phyloP scores from a whole-genome alignment of 1,140 invertebrate genomes.

The Eumaeus atala region DNA sequence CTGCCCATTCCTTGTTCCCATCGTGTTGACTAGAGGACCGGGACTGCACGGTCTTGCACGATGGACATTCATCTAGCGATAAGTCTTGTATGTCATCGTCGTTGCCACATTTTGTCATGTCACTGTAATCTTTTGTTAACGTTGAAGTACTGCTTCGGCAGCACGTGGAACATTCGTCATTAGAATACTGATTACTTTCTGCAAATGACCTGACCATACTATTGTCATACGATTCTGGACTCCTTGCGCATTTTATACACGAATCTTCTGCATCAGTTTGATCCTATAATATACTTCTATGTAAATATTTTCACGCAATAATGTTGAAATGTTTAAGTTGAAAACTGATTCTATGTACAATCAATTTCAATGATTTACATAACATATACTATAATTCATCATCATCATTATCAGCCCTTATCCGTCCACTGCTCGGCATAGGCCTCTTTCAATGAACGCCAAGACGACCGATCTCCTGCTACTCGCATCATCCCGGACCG shows the following conservation, averaged over 20 bases:
- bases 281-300: slow-evolving; percentile 35
- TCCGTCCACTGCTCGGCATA: too few species aligned
- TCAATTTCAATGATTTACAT: too few species aligned
- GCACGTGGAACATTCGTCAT: slow-evolving; percentile 66
- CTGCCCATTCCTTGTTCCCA: slow-evolving; percentile 61
- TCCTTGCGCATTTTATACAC: slow-evolving; percentile 62
- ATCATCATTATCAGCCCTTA: too few species aligned
- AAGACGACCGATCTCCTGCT: too few species aligned
- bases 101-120: slow-evolving; percentile 69
- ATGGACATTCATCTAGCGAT: slow-evolving; percentile 63
- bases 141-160: slow-evolving; percentile 66
- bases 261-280: slow-evolving; percentile 63
- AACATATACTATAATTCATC: too few species aligned
- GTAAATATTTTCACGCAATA: too few species aligned
- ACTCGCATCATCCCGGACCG: too few species aligned
- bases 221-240: slow-evolving; percentile 62
- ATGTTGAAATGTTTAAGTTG: too few species aligned
- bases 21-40: slow-evolving; percentile 65
- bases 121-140: slow-evolving; percentile 65
- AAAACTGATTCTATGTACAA: too few species aligned
- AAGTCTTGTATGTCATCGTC: slow-evolving; percentile 59
- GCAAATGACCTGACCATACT: slow-evolving; percentile 62
- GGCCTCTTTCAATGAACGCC: too few species aligned
- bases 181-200: slow-evolving; percentile 66
- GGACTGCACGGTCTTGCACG: slow-evolving; percentile 61